Evolutionary conservation across 2,888 invertebrate species (phyloP).

Genomic region (Choreutis nemorana): DNA sequence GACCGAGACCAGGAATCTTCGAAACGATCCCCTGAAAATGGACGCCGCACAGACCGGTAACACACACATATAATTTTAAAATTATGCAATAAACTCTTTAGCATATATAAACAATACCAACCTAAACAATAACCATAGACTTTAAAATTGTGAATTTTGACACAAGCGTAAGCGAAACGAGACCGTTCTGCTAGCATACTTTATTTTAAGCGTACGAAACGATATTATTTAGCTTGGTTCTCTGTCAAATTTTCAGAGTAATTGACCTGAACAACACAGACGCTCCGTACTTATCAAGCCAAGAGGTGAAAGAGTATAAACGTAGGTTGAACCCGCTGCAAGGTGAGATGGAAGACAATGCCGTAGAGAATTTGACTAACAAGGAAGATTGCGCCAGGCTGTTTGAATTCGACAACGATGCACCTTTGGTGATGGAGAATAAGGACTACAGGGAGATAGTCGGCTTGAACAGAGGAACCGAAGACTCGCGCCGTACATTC

Average conservation of each 20-base stretch:
- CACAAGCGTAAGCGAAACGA: too few species aligned
- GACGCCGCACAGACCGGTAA: slow-evolving; percentile 52
- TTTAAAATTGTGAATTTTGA: too few species aligned
- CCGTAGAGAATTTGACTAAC: slow-evolving; percentile 49
- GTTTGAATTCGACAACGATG: slow-evolving; percentile 69
- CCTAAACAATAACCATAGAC: too few species aligned
- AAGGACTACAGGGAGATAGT: slow-evolving; percentile 57
- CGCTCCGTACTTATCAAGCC: slow-evolving; percentile 45
- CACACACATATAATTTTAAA: slow-evolving; percentile 1
- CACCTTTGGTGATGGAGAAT: slow-evolving; percentile 57
- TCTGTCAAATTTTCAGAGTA: slow-evolving; percentile 55
- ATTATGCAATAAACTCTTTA: background rate
- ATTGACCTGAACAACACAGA: slow-evolving; percentile 59
- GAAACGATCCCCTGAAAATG: slow-evolving; percentile 51
- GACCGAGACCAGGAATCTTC: slow-evolving; percentile 44
- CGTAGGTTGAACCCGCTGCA: slow-evolving; percentile 34
- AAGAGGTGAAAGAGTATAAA: slow-evolving; percentile 43
- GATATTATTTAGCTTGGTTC: too few species aligned
- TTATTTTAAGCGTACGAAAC: too few species aligned
- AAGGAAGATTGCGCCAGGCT: slow-evolving; percentile 57
- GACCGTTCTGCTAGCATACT: too few species aligned
- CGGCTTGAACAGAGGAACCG: slow-evolving; percentile 54
- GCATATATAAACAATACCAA: background rate
- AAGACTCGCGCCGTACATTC: slow-evolving; percentile 58
- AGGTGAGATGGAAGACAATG: slow-evolving; percentile 40